Percentiles rank a stretch among this genome's conserved stretches.
Conservation (phyloP, 2,888 invertebrate genomes). For the Bugulina stolonifera region DNA sequence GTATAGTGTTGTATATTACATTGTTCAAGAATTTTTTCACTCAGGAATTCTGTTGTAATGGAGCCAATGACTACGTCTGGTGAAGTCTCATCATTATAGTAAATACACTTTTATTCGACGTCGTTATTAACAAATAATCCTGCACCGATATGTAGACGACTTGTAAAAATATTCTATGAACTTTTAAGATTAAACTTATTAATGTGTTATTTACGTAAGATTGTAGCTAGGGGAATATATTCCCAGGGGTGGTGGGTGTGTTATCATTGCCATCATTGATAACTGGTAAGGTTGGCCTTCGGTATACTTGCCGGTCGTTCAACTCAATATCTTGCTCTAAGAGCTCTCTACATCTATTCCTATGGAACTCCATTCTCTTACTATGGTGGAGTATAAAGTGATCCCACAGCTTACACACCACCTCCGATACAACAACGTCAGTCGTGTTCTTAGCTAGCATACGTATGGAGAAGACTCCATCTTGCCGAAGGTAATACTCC, state of each 20-base stretch:
- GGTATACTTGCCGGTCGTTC: not conserved
- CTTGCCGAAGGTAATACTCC: constrained; percentile 29
- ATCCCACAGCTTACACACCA: constrained; percentile 28
- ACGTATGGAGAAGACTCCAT: constrained; percentile 29
- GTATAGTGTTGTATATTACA: no score
- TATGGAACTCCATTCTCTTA: not conserved
- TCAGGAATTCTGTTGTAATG: no score
- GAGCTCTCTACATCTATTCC: not conserved
- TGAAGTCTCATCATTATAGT: no score
- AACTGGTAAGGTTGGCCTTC: not conserved
- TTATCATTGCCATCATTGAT: not conserved
- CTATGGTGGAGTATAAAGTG: constrained; percentile 26
- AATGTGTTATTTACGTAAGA: no score
- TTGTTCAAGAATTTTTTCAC: no score
- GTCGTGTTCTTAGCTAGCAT: constrained; percentile 28
- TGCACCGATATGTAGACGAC: no score
- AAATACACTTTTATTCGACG: no score
- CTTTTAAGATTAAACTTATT: no score
- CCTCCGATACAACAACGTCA: constrained; percentile 30
- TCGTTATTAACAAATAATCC: no score
- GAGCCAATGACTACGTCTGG: no score
- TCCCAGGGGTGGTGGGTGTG: constrained; percentile 14
- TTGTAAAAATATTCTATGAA: no score
- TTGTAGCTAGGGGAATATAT: not conserved
- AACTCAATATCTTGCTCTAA: not conserved